Evolutionary conservation across 2,797 vertebrate genomes (phyloP).

Genomic region (Taeniopygia guttata): DNA sequence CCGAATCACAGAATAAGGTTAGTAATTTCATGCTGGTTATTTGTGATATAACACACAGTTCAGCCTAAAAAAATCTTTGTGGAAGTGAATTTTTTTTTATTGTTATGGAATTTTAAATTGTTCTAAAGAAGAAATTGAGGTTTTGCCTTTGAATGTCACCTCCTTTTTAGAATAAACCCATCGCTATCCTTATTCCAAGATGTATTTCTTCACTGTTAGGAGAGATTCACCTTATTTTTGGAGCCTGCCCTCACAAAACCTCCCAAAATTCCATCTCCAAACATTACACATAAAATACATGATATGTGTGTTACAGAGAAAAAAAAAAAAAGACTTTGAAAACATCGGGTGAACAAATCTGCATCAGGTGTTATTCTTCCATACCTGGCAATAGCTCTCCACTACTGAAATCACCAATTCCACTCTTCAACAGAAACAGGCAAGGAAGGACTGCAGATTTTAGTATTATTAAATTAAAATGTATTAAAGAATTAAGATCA

Average conservation of each 20-base stretch:
- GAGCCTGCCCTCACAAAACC: background rate
- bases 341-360: background rate
- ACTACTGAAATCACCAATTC: background rate
- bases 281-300: background rate
- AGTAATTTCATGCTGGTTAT: background rate
- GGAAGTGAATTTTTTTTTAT: background rate
- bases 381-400: background rate
- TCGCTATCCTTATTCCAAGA: background rate
- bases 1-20: background rate
- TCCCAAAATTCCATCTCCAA: background rate
- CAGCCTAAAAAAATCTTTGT: background rate
- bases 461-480: background rate
- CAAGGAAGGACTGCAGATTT: background rate
- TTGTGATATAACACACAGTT: background rate
- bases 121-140: background rate
- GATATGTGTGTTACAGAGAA: fast-evolving
- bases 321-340: background rate
- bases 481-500: background rate
- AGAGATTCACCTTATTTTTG: background rate
- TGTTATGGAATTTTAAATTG: background rate
- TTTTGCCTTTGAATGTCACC: background rate
- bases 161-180: background rate
- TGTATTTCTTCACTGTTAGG: background rate
- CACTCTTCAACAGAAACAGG: background rate
- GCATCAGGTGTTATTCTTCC: background rate